phyloP scores from a whole-genome alignment of 2,113 vertebrate species.

The Oryzias curvinotus region DNA sequence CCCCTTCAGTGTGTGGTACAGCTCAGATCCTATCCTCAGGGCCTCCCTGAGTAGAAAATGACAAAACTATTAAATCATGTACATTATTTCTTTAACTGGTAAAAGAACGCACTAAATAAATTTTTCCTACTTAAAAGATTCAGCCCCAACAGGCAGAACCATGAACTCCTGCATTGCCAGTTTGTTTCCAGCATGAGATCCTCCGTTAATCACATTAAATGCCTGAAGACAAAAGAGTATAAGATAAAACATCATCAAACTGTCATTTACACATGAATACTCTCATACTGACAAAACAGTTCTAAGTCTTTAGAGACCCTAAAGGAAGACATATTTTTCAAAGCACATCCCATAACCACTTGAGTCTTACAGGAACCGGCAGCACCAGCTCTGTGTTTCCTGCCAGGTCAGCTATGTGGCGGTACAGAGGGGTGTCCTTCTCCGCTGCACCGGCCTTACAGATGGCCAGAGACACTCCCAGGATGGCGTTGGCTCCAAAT shows the following conservation, averaged over 20 bases:
- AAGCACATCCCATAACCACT: not conserved
- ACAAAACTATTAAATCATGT: not conserved
- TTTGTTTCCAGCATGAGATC: slow-evolving; percentile 94
- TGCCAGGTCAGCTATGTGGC: slow-evolving; percentile 93
- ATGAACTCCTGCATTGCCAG: slow-evolving; percentile 98
- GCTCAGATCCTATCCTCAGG: slow-evolving; percentile 90
- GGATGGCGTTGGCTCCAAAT: slow-evolving; percentile 92
- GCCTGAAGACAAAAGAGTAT: slow-evolving; percentile 71
- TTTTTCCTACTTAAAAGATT: slow-evolving; percentile 81
- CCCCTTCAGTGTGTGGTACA: slow-evolving; percentile 92
- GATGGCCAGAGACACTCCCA: slow-evolving; percentile 90
- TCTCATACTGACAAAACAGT: not conserved
- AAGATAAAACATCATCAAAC: not conserved
- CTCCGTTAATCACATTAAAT: slow-evolving; percentile 95
- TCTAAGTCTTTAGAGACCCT: not conserved
- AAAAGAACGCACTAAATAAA: not conserved
- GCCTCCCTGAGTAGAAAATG: slow-evolving; percentile 78
- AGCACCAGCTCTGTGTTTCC: slow-evolving; percentile 94
- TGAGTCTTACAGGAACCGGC: slow-evolving; percentile 88
- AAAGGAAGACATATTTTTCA: not conserved
- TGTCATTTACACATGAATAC: not conserved
- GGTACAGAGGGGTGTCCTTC: slow-evolving; percentile 88
- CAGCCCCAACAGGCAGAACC: slow-evolving; percentile 93
- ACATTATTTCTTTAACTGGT: not conserved
- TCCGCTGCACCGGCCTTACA: slow-evolving; percentile 94